These are phyloP conservation scores for Rhynchomys soricoides DNA, from an alignment of 2,113 vertebrate species.

Conservation along the genomic window DNA sequence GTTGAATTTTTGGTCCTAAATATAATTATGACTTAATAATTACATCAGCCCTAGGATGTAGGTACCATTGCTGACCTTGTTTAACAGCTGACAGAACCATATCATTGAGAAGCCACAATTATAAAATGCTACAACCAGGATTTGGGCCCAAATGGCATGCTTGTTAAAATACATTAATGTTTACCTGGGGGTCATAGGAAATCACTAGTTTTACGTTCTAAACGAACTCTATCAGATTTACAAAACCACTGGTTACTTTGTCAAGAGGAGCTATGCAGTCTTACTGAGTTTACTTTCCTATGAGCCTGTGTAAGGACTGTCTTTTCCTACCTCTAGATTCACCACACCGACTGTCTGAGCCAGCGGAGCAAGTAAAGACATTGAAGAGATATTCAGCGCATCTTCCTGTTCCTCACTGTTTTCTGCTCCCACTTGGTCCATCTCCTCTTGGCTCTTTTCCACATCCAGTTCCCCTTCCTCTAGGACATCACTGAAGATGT, in stretches of 20 bases:
- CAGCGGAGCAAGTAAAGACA: constrained; percentile 96
- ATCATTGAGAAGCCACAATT: neutral
- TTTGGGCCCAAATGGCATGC: neutral
- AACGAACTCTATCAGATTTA: neutral
- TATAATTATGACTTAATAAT: neutral
- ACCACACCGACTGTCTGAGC: constrained; percentile 93
- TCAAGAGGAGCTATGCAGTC: neutral
- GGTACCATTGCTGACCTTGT: neutral
- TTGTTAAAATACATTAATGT: neutral
- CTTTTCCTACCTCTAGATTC: constrained; percentile 89
- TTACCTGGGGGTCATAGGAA: constrained; percentile 7
- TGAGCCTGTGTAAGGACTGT: accelerated
- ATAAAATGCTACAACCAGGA: constrained; percentile 4
- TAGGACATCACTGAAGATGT: constrained; percentile 92
- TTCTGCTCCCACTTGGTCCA: constrained; percentile 81
- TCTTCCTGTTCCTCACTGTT: constrained; percentile 89
- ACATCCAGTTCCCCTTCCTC: constrained; percentile 86
- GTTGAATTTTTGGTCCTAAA: neutral
- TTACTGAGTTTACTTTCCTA: neutral
- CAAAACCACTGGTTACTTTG: neutral
- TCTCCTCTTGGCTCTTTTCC: constrained; percentile 81
- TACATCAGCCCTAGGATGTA: neutral
- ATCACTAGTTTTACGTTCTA: neutral
- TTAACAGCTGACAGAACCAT: neutral
- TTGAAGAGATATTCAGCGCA: constrained; percentile 96